A percentile compares a stretch with the other conserved stretches of the same genome.
Conservation (phyloP, 2,113 vertebrate genomes). For the Melanotaenia duboulayi region DNA sequence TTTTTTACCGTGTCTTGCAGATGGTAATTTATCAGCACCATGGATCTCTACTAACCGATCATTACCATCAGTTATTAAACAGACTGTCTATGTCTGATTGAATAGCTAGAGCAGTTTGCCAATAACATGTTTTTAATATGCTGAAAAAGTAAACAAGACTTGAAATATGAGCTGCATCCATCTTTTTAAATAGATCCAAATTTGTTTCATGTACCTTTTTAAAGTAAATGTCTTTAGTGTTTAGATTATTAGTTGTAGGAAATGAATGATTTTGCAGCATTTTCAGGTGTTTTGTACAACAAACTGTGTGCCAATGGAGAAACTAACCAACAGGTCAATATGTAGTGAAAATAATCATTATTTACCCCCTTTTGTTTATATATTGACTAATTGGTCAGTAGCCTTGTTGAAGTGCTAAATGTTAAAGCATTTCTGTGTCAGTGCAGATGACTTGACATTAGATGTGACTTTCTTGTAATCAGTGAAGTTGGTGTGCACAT, state of each 20-base stretch:
- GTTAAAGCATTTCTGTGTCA: background rate
- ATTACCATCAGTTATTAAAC: background rate
- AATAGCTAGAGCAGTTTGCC: background rate
- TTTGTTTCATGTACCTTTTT: background rate
- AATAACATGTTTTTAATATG: background rate
- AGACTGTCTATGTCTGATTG: background rate
- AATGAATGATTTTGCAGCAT: no score
- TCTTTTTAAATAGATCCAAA: no score
- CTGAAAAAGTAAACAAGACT: background rate
- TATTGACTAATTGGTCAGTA: background rate
- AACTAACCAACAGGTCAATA: background rate
- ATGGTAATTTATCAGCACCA: background rate
- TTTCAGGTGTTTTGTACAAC: background rate
- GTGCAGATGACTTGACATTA: conserved; percentile 22
- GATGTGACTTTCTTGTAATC: conserved; percentile 9
- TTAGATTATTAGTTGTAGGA: background rate
- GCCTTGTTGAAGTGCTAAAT: background rate
- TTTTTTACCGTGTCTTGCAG: no score
- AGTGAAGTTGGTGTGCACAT: background rate
- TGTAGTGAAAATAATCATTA: background rate
- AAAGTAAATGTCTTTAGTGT: background rate
- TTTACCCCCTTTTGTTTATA: background rate
- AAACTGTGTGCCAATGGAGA: background rate
- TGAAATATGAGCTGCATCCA: background rate
- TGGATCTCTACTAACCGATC: background rate